Base-by-base conservation (phyloP, 2,888 invertebrate species). In the Adineta ricciae region DNA sequence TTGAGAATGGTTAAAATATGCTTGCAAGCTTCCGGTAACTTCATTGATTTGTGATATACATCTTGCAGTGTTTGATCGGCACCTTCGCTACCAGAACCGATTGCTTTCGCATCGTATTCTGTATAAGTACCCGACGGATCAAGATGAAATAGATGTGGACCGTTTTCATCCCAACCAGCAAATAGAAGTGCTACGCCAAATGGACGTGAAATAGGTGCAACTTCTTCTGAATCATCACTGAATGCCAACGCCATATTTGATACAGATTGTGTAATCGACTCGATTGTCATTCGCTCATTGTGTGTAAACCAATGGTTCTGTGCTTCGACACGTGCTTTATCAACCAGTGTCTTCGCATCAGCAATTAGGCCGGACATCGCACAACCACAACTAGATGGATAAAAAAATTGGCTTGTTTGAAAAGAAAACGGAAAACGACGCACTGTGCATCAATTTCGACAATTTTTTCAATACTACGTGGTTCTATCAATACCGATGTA, bases 51-150 rank as follows among this genome's bases (percentile, higher is more conserved):
- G 87, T 92, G 91, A 89, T 93, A 94, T 85, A 93, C 92, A 89
- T 94, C 94, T 89, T 94, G 93, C 82, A 94, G 91, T 89, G 96
- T 96, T 91, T 99, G 98, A 90, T 99, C 98, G 83, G 99, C 99
- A 0, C 98, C 99, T 91, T 99, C 99, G 88, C 96, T 96, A 54
- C 98, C 99, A 0, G 99, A 98, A 0, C 99, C 99, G 88, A 99
- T 99, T 4, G 99, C 97, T 91, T 99, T 99, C 52, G 99, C 99
- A 86, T 96, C 95, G 91, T 96, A 99, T 90, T 96, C 95, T 86
- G 98, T 96, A 91, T 96, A 99, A 0, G 99, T 99, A 49, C 97
- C 97, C 72, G 97, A 97, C 14, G 98, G 99, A 91, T 99, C 99
- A 95, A 99, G 96, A 90, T 99, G 98, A 92, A 94, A 92, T 85